A percentile compares a stretch with the other conserved stretches of the same genome.
Evolutionary conservation across 2,888 invertebrate species (phyloP).

Genomic region (Hipparchia semele): DNA sequence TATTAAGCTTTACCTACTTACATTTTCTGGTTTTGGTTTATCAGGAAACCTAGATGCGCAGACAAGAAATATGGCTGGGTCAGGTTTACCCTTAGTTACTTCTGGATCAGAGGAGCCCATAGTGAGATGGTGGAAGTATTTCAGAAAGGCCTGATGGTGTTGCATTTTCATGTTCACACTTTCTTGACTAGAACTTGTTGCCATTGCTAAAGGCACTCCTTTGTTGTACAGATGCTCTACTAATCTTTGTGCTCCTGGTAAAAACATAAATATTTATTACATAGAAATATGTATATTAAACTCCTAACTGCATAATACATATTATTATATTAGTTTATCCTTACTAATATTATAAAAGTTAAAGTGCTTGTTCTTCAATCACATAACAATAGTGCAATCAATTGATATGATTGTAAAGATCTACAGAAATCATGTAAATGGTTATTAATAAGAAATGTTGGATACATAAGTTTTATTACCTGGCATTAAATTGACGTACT

Average conservation of each 20-base stretch:
- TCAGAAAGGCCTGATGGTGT: conserved; percentile 85
- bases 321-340: no score
- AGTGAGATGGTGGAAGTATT: conserved; percentile 88
- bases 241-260: conserved; percentile 88
- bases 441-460: no score
- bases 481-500: conserved; percentile 86
- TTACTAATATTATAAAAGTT: no score
- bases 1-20: conserved; percentile 50
- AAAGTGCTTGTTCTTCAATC: no score
- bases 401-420: no score
- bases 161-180: conserved; percentile 88
- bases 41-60: conserved; percentile 89
- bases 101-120: conserved; percentile 92
- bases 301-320: no score
- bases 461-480: conserved; percentile 74
- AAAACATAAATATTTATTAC: not conserved
- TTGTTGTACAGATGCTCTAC: conserved; percentile 88
- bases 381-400: no score
- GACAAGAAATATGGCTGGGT: conserved; percentile 92
- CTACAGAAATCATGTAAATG: no score
- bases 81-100: conserved; percentile 93
- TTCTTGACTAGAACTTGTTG: conserved; percentile 90
- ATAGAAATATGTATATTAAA: not conserved
- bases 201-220: conserved; percentile 91
- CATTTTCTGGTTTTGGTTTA: conserved; percentile 84